Evolutionary conservation across 2,888 invertebrate genomes (phyloP).

Genomic region (Eupithecia centaureata): DNA sequence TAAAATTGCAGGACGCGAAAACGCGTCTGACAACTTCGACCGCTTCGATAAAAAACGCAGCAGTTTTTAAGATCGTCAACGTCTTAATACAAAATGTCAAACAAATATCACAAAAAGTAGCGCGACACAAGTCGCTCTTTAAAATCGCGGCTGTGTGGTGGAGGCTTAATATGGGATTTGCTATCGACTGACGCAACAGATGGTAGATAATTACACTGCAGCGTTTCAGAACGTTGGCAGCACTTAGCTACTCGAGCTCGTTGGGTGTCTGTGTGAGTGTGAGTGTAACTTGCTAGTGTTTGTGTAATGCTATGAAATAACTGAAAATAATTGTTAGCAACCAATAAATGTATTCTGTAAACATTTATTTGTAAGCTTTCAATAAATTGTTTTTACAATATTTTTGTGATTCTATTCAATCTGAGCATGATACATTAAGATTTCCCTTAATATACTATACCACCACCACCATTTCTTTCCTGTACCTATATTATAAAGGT

Average conservation of each 20-base stretch:
- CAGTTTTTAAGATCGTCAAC: too few relatives aligned
- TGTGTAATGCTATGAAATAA: too few relatives aligned
- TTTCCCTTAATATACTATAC: too few relatives aligned
- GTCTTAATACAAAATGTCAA: too few relatives aligned
- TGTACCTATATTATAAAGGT: too few relatives aligned
- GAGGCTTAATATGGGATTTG: conserved; percentile 22
- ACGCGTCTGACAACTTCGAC: too few relatives aligned
- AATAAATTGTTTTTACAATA: not conserved
- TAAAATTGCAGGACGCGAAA: too few relatives aligned
- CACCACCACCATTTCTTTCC: not conserved
- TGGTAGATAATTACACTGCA: conserved; percentile 31
- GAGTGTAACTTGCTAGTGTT: conserved; percentile 1
- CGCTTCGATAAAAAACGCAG: too few relatives aligned
- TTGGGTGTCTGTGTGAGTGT: conserved; percentile 9
- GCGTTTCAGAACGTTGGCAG: conserved; percentile 5
- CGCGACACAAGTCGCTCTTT: too few relatives aligned
- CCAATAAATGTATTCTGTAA: not conserved
- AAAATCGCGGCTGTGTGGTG: too few relatives aligned
- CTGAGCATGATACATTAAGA: not conserved
- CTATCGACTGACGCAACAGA: conserved; percentile 31
- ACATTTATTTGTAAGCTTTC: not conserved
- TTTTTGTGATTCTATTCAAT: not conserved
- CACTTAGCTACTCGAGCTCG: not conserved
- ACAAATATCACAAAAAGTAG: too few relatives aligned
- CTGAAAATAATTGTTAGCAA: not conserved